Evolutionary conservation across 2,113 vertebrate species (phyloP), one percentile per base, ranked within the genome.

Genomic region (Ceuthmochares aereus): DNA sequence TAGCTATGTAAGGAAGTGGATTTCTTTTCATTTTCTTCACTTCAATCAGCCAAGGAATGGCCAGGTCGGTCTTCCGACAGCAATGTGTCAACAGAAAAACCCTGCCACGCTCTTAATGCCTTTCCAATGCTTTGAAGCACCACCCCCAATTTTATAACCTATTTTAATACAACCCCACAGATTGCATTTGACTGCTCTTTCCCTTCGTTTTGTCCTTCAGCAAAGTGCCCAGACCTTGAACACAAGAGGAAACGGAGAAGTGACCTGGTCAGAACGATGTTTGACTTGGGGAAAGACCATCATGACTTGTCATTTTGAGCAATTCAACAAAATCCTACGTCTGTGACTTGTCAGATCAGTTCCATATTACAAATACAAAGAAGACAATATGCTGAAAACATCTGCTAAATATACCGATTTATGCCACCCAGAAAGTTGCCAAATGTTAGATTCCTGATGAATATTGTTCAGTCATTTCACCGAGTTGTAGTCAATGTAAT

Each of bases 331-430:
- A 90, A 90, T 19, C 42, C 12, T 40, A 1, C 42, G n/a, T 42
- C 86, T 84, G 29, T 27, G 55, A 90, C 30, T 74, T 3, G 7
- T 67, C 43, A 90, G 40, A 93, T 60, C 34, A 93, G 78, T 72
- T 95, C 43, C 73, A 26, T 32, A 85, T 79, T 21, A 86, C 26
- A 43, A 85, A 64, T 26, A 74, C 42, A 45, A 79, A 81, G 25
- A 87, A 20, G 37, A 84, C 60, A 96, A 59, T 84, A 91, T 58
- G 32, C 9, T 81, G 69, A 84, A 97, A 94, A 20, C 17, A 70
- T 63, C 93, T 47, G 76, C 66, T 88, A 93, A 95, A 91, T 72
- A 66, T 69, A 86, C 49, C 78, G 86, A 94, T 93, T 93, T 90
- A 91, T 85, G 13, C 60, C 58, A 93, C 80, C 59, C 75, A 73